Conservation (phyloP, 2,888 invertebrate species). For the Troides helena region DNA sequence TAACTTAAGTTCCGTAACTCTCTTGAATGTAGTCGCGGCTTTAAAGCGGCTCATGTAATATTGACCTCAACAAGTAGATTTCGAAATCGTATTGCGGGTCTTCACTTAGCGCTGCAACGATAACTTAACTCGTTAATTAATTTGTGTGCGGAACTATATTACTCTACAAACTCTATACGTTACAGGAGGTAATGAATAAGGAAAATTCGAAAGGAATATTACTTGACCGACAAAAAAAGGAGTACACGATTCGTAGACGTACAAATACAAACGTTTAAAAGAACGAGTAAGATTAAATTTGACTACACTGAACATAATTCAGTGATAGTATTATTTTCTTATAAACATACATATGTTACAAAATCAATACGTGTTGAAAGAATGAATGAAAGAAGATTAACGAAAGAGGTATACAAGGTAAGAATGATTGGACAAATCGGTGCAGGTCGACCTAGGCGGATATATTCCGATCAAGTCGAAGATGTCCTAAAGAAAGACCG, state of each 20-base stretch:
- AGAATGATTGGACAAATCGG: too few species aligned
- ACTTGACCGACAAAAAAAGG: background rate
- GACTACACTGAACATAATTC: too few species aligned
- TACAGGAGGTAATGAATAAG: background rate
- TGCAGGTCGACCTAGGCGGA: too few species aligned
- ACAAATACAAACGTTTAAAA: too few species aligned
- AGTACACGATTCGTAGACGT: too few species aligned
- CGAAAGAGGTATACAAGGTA: too few species aligned
- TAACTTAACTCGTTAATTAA: constrained; percentile 47
- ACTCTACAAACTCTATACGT: background rate
- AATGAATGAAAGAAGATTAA: too few species aligned
- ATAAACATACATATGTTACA: too few species aligned
- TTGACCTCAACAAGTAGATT: constrained; percentile 27
- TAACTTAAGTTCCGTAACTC: background rate
- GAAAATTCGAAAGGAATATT: background rate
- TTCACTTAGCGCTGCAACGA: constrained; percentile 41
- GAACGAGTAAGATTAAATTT: too few species aligned
- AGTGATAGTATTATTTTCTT: too few species aligned
- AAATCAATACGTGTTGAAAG: background rate
- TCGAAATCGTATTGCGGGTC: constrained; percentile 28
- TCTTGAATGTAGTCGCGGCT: background rate
- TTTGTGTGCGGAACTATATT: constrained; percentile 39
- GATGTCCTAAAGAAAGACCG: too few species aligned
- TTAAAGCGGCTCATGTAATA: constrained; percentile 15
- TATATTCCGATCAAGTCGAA: too few species aligned